phyloP scores from a whole-genome alignment of 2,797 vertebrate genomes.

The Sebastes vulpes region DNA sequence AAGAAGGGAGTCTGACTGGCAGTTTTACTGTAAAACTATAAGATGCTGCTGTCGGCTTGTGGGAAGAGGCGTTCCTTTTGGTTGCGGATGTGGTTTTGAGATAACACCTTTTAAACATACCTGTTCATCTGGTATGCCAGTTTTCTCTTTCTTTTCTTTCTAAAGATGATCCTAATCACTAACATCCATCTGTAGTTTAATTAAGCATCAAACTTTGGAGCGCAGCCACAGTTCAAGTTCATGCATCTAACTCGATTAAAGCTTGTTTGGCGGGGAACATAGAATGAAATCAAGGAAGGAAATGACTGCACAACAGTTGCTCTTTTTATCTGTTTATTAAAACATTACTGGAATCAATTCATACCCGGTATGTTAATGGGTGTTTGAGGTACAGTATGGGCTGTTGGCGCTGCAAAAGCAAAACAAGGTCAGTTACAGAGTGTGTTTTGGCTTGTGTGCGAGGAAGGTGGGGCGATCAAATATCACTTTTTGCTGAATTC shows the following conservation, averaged over 20 bases:
- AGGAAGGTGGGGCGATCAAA: slow-evolving; percentile 38
- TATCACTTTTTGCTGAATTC: slow-evolving; percentile 45
- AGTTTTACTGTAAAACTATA: slow-evolving; percentile 33
- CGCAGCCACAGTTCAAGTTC: slow-evolving; percentile 17
- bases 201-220: slow-evolving; percentile 38
- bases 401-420: slow-evolving; percentile 30
- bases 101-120: slow-evolving; percentile 17
- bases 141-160: neutral
- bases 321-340: slow-evolving; percentile 43
- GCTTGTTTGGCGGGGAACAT: slow-evolving; percentile 24
- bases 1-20: slow-evolving; percentile 35
- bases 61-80: slow-evolving; percentile 2
- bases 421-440: slow-evolving; percentile 39
- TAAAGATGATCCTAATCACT: slow-evolving; percentile 16
- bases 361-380: slow-evolving; percentile 44
- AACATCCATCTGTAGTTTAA: slow-evolving; percentile 44
- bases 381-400: slow-evolving; percentile 29
- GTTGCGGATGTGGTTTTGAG: slow-evolving; percentile 25
- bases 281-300: slow-evolving; percentile 32
- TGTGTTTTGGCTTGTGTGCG: slow-evolving; percentile 46
- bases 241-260: slow-evolving; percentile 35
- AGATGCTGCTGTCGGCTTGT: slow-evolving; percentile 8
- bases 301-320: neutral
- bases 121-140: neutral
- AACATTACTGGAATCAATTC: slow-evolving; percentile 44